Conservation (phyloP, 2,797 vertebrate species). For the Sparidentex hasta region DNA sequence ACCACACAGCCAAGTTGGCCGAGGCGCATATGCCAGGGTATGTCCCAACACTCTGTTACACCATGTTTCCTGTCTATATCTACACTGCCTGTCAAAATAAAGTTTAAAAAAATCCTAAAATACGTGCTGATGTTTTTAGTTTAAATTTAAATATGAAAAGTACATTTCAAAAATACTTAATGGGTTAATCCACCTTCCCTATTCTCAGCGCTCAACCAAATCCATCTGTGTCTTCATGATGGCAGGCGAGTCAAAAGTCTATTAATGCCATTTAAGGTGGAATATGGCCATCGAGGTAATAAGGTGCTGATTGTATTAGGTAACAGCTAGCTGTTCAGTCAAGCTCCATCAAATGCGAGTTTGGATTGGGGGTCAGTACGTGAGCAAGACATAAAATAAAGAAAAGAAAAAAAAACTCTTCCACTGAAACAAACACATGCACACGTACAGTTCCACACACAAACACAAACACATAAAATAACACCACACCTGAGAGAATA, state of each 20-base stretch:
- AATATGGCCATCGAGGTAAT: neutral
- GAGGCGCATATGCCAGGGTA: neutral
- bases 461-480: slow-evolving; percentile 6
- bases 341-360: slow-evolving; percentile 15
- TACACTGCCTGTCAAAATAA: neutral
- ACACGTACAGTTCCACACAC: neutral
- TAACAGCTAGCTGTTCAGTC: neutral
- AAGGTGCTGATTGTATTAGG: neutral
- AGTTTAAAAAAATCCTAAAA: no score
- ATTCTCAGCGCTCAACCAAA: neutral
- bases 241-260: neutral
- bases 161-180: neutral
- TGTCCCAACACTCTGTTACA: neutral
- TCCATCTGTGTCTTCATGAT: neutral
- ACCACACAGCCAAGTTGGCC: neutral
- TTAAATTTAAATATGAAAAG: neutral
- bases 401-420: slow-evolving; percentile 2
- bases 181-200: neutral
- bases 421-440: neutral
- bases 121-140: no score
- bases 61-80: neutral
- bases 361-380: neutral
- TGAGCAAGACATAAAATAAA: neutral
- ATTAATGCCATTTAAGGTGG: neutral
- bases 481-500: slow-evolving; percentile 20